Evolutionary conservation across 2,888 invertebrate genomes (phyloP).

Genomic region (Tipula unca): DNA sequence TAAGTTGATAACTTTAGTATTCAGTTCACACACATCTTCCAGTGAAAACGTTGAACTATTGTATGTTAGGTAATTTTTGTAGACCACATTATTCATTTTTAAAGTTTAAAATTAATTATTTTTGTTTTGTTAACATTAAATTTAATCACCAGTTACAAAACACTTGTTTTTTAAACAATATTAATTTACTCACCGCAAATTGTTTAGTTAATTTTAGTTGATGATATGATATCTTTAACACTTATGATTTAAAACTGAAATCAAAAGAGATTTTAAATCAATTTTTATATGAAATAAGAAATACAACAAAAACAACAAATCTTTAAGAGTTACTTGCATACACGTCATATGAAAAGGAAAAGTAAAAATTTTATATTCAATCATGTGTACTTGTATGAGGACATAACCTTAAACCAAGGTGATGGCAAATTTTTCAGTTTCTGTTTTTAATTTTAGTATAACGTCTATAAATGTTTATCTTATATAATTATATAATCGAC

Average conservation of each 20-base stretch:
- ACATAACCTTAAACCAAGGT: slow-evolving; percentile 2
- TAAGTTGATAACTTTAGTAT: not conserved
- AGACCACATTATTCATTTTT: not conserved
- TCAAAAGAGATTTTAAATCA: not conserved
- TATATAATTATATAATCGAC: not conserved
- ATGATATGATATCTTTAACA: not conserved
- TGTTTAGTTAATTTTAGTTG: not conserved
- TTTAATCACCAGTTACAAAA: not conserved
- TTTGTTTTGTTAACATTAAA: not conserved
- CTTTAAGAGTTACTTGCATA: not conserved
- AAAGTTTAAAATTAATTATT: not conserved
- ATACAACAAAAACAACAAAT: not conserved
- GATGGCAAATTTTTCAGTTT: not conserved
- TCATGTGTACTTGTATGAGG: not conserved
- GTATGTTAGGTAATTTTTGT: not conserved
- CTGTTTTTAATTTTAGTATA: not conserved
- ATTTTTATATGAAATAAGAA: not conserved
- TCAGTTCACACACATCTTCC: not conserved
- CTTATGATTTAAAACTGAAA: not conserved
- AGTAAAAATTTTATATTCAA: not conserved
- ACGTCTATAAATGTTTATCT: not conserved
- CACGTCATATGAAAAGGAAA: not conserved
- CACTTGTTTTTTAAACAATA: not conserved
- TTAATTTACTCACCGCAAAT: not conserved
- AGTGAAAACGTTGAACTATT: not conserved